phyloP scores from a whole-genome alignment of 2,888 invertebrate species.

The Phengaris alcon region DNA sequence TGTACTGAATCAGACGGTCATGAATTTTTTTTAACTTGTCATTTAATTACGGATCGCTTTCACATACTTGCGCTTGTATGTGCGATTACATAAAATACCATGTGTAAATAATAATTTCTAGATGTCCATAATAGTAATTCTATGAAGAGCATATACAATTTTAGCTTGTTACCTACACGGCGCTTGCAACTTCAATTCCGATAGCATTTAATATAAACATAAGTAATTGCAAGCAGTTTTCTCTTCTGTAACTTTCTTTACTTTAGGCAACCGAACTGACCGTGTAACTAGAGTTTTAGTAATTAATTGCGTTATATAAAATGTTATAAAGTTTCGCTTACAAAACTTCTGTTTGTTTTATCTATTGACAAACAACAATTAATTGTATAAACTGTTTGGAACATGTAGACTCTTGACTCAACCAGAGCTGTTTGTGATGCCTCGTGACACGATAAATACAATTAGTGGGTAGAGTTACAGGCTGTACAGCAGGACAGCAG shows the following conservation, averaged over 20 bases:
- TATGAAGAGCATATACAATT: too few relatives aligned
- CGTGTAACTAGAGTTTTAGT: too few relatives aligned
- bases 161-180: too few relatives aligned
- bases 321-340: too few relatives aligned
- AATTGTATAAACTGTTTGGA: background rate
- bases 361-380: slow-evolving; percentile 7
- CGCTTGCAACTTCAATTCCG: too few relatives aligned
- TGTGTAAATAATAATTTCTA: too few relatives aligned
- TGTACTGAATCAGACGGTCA: background rate
- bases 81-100: background rate
- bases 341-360: background rate
- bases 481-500: slow-evolving; percentile 39
- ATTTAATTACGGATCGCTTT: background rate
- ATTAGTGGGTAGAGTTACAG: slow-evolving; percentile 49
- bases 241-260: too few relatives aligned
- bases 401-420: background rate
- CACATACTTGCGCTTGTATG: background rate
- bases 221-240: too few relatives aligned
- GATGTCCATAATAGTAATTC: too few relatives aligned
- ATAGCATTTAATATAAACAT: too few relatives aligned
- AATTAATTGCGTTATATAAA: too few relatives aligned
- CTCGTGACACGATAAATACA: slow-evolving; percentile 28
- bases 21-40: background rate
- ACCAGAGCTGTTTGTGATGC: background rate
- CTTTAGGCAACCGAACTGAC: too few relatives aligned